Conservation (phyloP, 2,113 vertebrate species). For the Nycticorax nycticorax region DNA sequence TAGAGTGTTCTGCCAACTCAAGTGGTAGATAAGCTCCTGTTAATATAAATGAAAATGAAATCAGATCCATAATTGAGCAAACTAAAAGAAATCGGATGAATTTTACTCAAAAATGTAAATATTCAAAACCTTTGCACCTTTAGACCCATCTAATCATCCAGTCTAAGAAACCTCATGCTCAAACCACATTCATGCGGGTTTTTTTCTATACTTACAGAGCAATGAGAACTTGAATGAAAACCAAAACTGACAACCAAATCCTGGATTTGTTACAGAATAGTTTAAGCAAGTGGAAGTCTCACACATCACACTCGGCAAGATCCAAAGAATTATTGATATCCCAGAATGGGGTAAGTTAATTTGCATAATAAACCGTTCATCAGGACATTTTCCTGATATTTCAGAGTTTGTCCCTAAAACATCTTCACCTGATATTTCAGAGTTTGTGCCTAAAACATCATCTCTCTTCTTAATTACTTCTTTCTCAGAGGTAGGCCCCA, state of each 20-base stretch:
- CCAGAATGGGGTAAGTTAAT: background rate
- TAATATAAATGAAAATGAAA: background rate
- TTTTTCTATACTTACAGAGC: background rate
- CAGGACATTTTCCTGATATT: background rate
- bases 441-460: background rate
- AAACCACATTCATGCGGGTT: background rate
- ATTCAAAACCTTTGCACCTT: background rate
- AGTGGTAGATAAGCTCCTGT: background rate
- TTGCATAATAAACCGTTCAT: background rate
- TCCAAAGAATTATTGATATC: background rate
- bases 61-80: background rate
- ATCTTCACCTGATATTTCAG: background rate
- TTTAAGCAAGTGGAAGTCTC: background rate
- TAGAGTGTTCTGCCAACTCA: background rate
- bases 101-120: background rate
- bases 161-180: background rate
- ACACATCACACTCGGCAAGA: background rate
- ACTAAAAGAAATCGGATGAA: background rate
- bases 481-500: background rate
- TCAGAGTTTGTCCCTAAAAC: background rate
- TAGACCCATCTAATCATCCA: background rate
- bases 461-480: background rate
- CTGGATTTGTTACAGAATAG: background rate
- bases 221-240: background rate
- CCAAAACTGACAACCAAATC: background rate